Base-by-base conservation (phyloP, 2,888 invertebrate genomes). In the Calephelis perditalis region DNA sequence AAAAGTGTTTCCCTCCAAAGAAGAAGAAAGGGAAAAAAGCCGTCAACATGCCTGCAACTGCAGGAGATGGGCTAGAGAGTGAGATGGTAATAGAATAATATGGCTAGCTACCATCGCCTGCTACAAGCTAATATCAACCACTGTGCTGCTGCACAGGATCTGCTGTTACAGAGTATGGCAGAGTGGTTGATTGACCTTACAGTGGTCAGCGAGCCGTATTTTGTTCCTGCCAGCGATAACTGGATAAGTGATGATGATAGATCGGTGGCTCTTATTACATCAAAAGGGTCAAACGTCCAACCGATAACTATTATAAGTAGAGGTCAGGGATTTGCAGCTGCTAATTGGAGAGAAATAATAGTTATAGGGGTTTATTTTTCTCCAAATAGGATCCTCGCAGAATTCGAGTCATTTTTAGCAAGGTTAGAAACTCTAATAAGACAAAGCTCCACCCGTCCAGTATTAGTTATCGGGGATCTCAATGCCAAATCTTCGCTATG, bases 401-500 rank as follows among this genome's bases (percentile, higher is more conserved):
- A 49, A 49, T 49, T 15, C 5, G 49, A 49, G 10, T 49, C 26
- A 49, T 49, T 49, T 49, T 15, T 49, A 7, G 9, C 8, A 5
- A 26, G 26, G 8, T 7, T 49, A 9, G n/a, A 26, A 8, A 49
- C 26, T 49, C 7, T 49, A 9, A 49, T 49, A n/a, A n/a, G 46
- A 3, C 46, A 46, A 46, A n/a, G 7, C 3, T 12, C 12, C 46
- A 12, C 12, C 11, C 46, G 12, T n/a, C 12, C 46, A 46, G 3
- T 46, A 7, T 12, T 46, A 3, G 7, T 46, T 12, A 12, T 46
- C 7, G 46, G 46, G 12, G 46, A 46, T 46, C 12, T 49, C 49
- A 26, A 49, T 68, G 70, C 26, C 26, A 26, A 26, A 26, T 26
- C 26, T 26, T 26, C 26, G 26, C 26, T 26, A 2, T 26, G 26